A percentile compares a stretch with the other conserved stretches of the same genome.
Conservation (phyloP, 2,113 vertebrate genomes). For the Nansenia antarctica region DNA sequence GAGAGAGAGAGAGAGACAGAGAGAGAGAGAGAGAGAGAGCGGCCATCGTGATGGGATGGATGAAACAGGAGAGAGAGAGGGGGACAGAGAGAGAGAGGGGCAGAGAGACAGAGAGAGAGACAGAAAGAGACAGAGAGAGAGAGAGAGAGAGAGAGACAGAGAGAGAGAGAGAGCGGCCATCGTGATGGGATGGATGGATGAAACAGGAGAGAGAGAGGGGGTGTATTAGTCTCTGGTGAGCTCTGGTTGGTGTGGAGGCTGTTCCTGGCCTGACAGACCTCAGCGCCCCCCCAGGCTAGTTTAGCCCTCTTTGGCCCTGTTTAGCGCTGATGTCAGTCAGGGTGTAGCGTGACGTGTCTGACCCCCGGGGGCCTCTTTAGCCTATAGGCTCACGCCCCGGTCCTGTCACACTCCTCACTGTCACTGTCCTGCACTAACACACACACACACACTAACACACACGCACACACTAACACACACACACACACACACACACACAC, state of each 20-base stretch:
- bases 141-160: conserved; percentile 18
- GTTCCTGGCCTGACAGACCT: no score
- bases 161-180: conserved; percentile 16
- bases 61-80: no score
- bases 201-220: conserved; percentile 3
- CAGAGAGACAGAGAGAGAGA: conserved; percentile 22
- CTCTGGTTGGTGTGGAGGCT: no score
- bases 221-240: no score
- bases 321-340: not conserved
- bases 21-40: conserved; percentile 19
- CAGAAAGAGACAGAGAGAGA: conserved; percentile 37
- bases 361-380: conserved; percentile 36
- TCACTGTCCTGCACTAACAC: no score
- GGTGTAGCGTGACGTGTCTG: not conserved
- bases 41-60: conserved; percentile 56
- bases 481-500: no score
- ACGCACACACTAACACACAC: no score
- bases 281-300: not conserved
- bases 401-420: conserved; percentile 49
- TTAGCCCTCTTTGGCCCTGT: not conserved
- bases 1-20: conserved; percentile 23
- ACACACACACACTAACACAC: no score
- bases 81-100: no score
- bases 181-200: conserved; percentile 56
- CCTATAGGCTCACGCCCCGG: conserved; percentile 41